Base-by-base conservation (phyloP, 2,888 invertebrate species). In the Dicyrtoma fusca region DNA sequence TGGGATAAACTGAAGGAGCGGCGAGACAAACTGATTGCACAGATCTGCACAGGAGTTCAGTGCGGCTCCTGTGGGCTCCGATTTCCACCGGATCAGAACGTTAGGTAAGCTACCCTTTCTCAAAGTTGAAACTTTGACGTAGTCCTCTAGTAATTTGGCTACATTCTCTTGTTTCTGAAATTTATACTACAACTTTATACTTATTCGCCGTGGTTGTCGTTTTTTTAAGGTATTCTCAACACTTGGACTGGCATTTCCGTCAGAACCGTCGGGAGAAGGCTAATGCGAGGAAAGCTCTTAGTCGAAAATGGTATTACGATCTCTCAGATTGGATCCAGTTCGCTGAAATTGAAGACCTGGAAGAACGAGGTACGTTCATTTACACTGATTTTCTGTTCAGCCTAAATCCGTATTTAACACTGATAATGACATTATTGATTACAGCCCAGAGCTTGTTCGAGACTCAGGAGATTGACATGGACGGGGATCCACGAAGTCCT, bases 211-310 rank as follows among this genome's bases (percentile, higher is more conserved):
- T 21, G n/a, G 26, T 25, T 17, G 2, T 1, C 19, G 4, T 19
- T 68, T 17, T 23, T 14, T 91, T 91, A 79, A 89, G 92, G 73
- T 98, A 98, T 85, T 82, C 84, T 81, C 93, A 94, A 83, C 99
- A 99, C 85, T 88, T 98, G 74, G 98, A 99, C 86, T 98, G 98
- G 97, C 99, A 99, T 86, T 98, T 98, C 86, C 86, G 95, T 0
- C 94, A 95, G 84, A 98, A 98, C 86, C 86, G 95, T 1, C 87
- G 91, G 69, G 95, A 94, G 81, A 89, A 94, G 77, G 94, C 94
- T 82, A 91, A 92, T 0, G 90, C 91, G 0, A 87, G 93, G 13
- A 90, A 93, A 66, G 92, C 94, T 0, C 91, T 92, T 81, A 90
- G 91, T 34, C 86, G 97, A 2, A 89, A 90, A 81, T 97, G 96